These are phyloP conservation scores for Hoplias malabaricus DNA, from an alignment of 2,113 vertebrate genomes.

Conservation along the genomic window DNA sequence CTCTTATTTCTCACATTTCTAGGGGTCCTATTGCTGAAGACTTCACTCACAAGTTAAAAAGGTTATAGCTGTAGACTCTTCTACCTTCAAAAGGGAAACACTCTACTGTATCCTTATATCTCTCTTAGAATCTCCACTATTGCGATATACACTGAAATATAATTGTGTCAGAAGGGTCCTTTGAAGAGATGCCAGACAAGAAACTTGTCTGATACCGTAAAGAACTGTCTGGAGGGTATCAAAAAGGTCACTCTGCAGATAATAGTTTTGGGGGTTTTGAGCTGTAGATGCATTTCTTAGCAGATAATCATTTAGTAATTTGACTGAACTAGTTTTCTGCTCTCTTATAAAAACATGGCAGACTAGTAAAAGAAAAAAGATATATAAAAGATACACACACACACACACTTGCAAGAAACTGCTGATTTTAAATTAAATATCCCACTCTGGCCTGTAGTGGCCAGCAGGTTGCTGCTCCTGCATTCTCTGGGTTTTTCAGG, in stretches of 20 bases:
- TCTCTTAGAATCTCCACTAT: not conserved
- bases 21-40: not conserved
- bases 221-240: too few relatives aligned
- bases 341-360: too few relatives aligned
- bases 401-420: not conserved
- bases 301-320: too few relatives aligned
- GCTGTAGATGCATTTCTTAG: not conserved
- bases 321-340: too few relatives aligned
- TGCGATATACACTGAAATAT: not conserved
- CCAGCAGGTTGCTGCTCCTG: conserved; percentile 43
- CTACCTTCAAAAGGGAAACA: not conserved
- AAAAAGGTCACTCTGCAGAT: too few relatives aligned
- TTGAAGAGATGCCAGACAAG: not conserved
- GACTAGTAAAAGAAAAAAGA: too few relatives aligned
- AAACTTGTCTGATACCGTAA: too few relatives aligned
- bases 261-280: too few relatives aligned
- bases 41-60: not conserved
- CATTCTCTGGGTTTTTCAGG: conserved; percentile 58
- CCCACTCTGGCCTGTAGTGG: not conserved
- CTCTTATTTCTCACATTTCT: not conserved
- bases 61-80: not conserved
- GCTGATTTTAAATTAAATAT: conserved; percentile 3
- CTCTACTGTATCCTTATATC: not conserved
- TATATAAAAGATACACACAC: too few relatives aligned
- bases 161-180: too few relatives aligned